Evolutionary conservation across 2,888 invertebrate species (phyloP).

Genomic region (Arenicola marina): DNA sequence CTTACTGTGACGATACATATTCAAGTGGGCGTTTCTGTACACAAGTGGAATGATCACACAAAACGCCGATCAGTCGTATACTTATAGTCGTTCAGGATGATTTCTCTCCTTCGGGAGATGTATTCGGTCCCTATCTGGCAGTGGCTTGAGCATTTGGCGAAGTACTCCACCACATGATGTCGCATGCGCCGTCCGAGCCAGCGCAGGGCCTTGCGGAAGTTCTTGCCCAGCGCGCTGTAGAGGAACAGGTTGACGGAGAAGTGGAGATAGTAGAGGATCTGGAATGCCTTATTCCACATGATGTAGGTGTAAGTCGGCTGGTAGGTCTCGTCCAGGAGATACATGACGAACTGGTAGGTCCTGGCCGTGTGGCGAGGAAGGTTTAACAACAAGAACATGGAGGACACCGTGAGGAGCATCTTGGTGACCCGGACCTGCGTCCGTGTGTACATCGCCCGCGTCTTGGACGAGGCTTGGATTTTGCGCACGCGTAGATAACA

Average conservation of each 20-base stretch:
- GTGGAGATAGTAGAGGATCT: slow-evolving; percentile 21
- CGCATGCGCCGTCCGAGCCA: slow-evolving; percentile 3
- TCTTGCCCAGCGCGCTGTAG: slow-evolving; percentile 19
- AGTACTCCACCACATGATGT: neutral
- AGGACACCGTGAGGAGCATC: slow-evolving; percentile 25
- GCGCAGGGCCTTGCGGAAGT: slow-evolving; percentile 21
- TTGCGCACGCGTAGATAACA: neutral
- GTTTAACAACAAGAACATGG: slow-evolving; percentile 24
- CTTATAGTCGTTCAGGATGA: no score
- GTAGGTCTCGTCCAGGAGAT: slow-evolving; percentile 9
- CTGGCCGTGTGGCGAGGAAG: slow-evolving; percentile 22
- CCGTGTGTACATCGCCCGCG: slow-evolving; percentile 11
- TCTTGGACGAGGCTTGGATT: neutral
- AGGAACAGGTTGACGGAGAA: slow-evolving; percentile 27
- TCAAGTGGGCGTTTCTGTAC: no score
- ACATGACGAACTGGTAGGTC: slow-evolving; percentile 16
- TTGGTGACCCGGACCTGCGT: slow-evolving; percentile 24
- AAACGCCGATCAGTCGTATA: no score
- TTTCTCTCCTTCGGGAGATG: neutral
- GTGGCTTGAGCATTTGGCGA: neutral
- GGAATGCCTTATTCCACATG: slow-evolving; percentile 15
- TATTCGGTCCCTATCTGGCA: neutral
- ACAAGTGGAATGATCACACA: no score
- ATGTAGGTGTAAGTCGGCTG: slow-evolving; percentile 9
- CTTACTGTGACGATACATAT: no score